Evolutionary conservation across 2,113 vertebrate species (phyloP).

Genomic region (Garra rufa): DNA sequence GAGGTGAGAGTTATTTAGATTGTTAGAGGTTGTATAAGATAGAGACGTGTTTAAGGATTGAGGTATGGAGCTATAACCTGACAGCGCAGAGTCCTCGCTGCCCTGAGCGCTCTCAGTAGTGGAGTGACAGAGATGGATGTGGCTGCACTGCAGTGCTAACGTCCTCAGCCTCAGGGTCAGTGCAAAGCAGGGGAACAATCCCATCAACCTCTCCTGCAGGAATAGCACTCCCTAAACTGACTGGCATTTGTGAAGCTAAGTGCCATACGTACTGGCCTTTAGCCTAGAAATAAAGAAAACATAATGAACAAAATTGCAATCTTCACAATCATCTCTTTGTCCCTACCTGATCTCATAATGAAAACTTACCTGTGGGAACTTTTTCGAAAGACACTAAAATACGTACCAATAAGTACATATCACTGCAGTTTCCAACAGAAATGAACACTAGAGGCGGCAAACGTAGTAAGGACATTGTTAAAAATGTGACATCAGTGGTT

Average conservation of each 20-base stretch:
- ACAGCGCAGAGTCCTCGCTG: conserved; percentile 44
- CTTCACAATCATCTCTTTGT: neutral
- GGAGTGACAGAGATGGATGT: conserved; percentile 59
- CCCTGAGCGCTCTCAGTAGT: conserved; percentile 30
- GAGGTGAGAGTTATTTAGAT: conserved; percentile 33
- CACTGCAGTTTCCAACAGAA: no score
- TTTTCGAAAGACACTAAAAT: no score
- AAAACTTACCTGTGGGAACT: no score
- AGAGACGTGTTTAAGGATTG: conserved; percentile 48
- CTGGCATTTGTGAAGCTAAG: conserved; percentile 38
- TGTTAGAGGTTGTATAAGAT: conserved; percentile 42
- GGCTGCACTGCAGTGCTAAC: conserved; percentile 47
- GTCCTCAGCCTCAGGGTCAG: conserved; percentile 55
- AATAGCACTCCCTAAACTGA: conserved; percentile 44
- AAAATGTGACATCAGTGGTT: no score
- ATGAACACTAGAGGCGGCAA: no score
- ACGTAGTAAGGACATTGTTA: no score
- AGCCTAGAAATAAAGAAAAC: conserved; percentile 6
- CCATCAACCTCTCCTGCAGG: conserved; percentile 55
- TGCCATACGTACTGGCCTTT: conserved; percentile 33
- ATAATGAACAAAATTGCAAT: neutral
- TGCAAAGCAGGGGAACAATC: conserved; percentile 57
- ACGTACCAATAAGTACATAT: no score
- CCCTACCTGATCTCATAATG: no score
- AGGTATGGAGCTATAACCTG: conserved; percentile 50